phyloP scores from a whole-genome alignment of 2,888 invertebrate species.

The Tachystola acroxantha region DNA sequence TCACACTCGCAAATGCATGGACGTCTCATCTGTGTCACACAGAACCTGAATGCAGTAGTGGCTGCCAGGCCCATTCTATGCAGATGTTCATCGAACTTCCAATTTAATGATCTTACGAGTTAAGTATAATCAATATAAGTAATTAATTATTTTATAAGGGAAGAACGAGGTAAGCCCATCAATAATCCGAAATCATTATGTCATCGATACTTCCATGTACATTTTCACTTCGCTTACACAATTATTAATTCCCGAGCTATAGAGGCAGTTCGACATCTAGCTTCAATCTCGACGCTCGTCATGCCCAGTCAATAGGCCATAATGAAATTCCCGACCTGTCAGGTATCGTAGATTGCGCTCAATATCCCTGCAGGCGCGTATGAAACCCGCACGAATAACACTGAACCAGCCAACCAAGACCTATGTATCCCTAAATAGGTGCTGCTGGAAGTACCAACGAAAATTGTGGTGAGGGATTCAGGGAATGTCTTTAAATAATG shows the following conservation, averaged over 20 bases:
- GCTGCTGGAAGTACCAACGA: slow-evolving; percentile 13
- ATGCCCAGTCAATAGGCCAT: slow-evolving; percentile 57
- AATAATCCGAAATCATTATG: too few species aligned
- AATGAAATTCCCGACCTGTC: slow-evolving; percentile 67
- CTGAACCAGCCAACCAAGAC: slow-evolving; percentile 35
- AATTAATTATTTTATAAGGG: too few species aligned
- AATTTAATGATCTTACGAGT: too few species aligned
- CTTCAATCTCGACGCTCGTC: slow-evolving; percentile 44
- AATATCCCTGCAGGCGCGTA: slow-evolving; percentile 57
- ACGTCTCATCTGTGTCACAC: too few species aligned
- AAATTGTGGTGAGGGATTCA: slow-evolving; percentile 11
- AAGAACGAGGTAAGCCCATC: too few species aligned
- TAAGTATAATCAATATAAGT: too few species aligned
- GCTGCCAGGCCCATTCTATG: too few species aligned
- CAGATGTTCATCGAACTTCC: too few species aligned
- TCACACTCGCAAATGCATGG: too few species aligned
- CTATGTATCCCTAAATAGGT: slow-evolving; percentile 13
- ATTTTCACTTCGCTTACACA: too few species aligned
- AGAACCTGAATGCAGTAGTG: too few species aligned
- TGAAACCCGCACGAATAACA: slow-evolving; percentile 37
- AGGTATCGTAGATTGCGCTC: slow-evolving; percentile 70
- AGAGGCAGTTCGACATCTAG: slow-evolving; percentile 22
- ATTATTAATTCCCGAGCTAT: neutral
- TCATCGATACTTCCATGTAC: too few species aligned
- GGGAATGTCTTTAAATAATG: slow-evolving; percentile 28